Evolutionary conservation across 2,888 invertebrate genomes (phyloP).

Genomic region (Rotaria sp.): DNA sequence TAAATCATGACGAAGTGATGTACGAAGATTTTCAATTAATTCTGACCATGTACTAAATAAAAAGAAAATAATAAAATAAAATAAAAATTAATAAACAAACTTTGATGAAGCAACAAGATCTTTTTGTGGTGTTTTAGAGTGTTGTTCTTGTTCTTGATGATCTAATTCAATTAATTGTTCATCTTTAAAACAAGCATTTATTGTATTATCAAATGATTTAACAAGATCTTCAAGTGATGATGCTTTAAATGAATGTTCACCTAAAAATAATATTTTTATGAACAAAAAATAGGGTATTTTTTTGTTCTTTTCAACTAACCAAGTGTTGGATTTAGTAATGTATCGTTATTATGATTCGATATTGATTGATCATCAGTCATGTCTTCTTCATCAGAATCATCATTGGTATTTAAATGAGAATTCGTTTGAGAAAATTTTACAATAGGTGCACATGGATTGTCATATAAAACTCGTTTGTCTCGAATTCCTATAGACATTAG

Average conservation of each 20-base stretch:
- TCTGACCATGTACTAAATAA: not conserved
- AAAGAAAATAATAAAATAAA: not conserved
- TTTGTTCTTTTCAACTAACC: not conserved
- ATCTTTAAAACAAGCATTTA: constrained; percentile 33
- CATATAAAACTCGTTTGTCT: not conserved
- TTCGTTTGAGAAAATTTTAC: not conserved
- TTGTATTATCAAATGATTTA: constrained; percentile 39
- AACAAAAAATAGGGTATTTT: not conserved
- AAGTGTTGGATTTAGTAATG: not conserved
- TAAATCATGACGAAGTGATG: constrained; percentile 4
- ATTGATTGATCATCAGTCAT: constrained; percentile 7
- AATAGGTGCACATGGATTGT: constrained; percentile 26
- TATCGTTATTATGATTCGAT: not conserved
- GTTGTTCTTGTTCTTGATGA: not conserved
- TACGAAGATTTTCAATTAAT: constrained; percentile 27
- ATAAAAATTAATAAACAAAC: not conserved
- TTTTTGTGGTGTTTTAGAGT: not conserved
- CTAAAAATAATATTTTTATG: not conserved
- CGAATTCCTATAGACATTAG: constrained; percentile 7
- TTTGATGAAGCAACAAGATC: constrained; percentile 27
- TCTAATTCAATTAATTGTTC: not conserved
- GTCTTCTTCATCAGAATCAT: not conserved
- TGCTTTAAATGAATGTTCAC: constrained; percentile 2
- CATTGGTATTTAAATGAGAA: not conserved
- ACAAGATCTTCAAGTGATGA: constrained; percentile 37